phyloP scores from a whole-genome alignment of 2,888 invertebrate species.

The Rhagonycha fulva region DNA sequence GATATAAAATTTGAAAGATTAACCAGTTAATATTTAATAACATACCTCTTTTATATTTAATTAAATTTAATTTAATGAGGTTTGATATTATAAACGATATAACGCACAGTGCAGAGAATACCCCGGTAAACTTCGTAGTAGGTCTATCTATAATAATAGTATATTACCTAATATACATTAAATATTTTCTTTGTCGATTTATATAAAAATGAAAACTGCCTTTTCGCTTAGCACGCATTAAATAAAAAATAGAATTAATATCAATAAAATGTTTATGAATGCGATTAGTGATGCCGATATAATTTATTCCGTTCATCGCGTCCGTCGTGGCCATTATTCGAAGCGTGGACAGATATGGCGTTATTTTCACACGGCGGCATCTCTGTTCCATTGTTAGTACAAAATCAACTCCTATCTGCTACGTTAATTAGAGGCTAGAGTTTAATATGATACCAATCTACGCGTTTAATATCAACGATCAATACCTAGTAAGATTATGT shows the following conservation, averaged over 20 bases:
- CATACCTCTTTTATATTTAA: too few relatives aligned
- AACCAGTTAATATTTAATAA: too few relatives aligned
- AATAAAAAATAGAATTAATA: background rate
- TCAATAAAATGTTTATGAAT: constrained; percentile 1
- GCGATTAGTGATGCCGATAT: constrained; percentile 13
- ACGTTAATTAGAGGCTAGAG: constrained; percentile 32
- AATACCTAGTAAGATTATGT: constrained; percentile 29
- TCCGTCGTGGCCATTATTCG: constrained; percentile 26
- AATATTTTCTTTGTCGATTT: background rate
- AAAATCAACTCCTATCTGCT: constrained; percentile 30
- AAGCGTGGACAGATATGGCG: constrained; percentile 29
- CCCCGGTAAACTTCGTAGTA: too few relatives aligned
- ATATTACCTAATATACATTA: background rate
- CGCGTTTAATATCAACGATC: constrained; percentile 31
- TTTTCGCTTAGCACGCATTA: background rate
- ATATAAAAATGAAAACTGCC: background rate
- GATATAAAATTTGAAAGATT: too few relatives aligned
- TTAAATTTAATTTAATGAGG: too few relatives aligned
- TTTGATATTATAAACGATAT: too few relatives aligned
- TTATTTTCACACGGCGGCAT: constrained; percentile 30
- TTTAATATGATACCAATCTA: constrained; percentile 32
- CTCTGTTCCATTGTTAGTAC: constrained; percentile 32
- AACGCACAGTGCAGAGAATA: too few relatives aligned
- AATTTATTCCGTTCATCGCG: constrained; percentile 7
- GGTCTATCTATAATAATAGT: background rate